Base-by-base conservation (phyloP, 2,888 invertebrate species). In the Ischnus inquisitorius region DNA sequence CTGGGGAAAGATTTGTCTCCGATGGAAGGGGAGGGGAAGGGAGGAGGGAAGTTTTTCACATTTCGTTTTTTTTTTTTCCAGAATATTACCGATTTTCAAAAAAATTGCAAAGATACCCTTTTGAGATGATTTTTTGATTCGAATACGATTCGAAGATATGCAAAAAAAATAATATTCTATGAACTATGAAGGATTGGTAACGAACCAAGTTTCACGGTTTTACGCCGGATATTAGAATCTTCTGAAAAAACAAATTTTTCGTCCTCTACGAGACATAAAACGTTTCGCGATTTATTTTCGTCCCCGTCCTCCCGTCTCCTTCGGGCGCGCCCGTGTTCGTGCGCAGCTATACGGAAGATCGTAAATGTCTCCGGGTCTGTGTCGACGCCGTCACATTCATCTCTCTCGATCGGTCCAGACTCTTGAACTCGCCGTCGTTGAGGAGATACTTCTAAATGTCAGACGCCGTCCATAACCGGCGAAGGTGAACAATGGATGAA, bases 231-330 rank as follows among this genome's bases (percentile, higher is more conserved):
- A 41, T 71, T 71, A 25, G n/a, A 28, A 34, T 16, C 25, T 60
- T 46, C 28, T 3, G 10, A 34, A 48, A 25, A 3, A 46, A 74
- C 46, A 46, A 46, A 74, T 74, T 28, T 60, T 34, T 28, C 1
- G n/a, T 62, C n/a, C 19, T 46, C 28, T 14, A 14, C 19, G n/a
- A 28, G 34, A 43, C n/a, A 43, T 72, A 72, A 74, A 74, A 74
- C 16, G 0, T 25, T 72, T 72, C 25, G 46, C 60, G 43, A 25
- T 28, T 46, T 14, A 46, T 72, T 46, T n/a, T 16, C 5, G 72
- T 62, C 41, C 3, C 25, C n/a, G 12, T 5, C 22, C 12, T 25
- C n/a, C 4, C 1, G 1, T 4, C 12, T 14, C 12, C 1, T 60
- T 2, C 28, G 22, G 3, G 8, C 69, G 34, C 51, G 1, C 34